phyloP scores from a whole-genome alignment of 2,113 vertebrate genomes.

The Nothoprocta perdicaria region DNA sequence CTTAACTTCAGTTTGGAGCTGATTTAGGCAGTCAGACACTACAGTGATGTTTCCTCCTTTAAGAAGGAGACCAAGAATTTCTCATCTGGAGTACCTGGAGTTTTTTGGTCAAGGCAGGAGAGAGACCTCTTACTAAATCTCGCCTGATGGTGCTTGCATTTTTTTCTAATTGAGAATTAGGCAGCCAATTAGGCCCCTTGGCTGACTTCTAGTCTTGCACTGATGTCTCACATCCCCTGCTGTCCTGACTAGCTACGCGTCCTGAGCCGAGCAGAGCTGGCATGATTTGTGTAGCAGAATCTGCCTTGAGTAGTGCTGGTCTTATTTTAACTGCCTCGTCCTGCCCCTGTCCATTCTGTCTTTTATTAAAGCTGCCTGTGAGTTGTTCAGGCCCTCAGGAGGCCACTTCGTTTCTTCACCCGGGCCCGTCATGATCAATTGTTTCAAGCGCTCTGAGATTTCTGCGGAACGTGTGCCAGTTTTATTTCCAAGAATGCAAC shows the following conservation, averaged over 20 bases:
- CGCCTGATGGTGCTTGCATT: not conserved
- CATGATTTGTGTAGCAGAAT: not conserved
- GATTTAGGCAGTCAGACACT: not conserved
- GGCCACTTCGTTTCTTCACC: constrained; percentile 6
- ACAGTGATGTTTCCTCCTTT: not conserved
- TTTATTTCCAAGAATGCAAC: constrained; percentile 50
- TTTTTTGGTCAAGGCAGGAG: not conserved
- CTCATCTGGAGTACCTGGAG: not conserved
- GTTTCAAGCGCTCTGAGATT: constrained; percentile 4
- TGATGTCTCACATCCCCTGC: fast-evolving
- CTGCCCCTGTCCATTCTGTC: not conserved
- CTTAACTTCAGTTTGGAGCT: not conserved
- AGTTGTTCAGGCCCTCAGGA: not conserved
- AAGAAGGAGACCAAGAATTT: fast-evolving
- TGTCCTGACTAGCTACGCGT: not conserved
- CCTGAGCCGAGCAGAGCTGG: not conserved
- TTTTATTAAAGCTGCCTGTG: not conserved
- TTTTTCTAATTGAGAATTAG: not conserved
- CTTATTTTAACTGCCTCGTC: not conserved
- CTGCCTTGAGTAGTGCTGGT: not conserved
- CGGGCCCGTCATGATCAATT: constrained; percentile 44
- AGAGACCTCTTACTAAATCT: not conserved
- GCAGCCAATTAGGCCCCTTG: not conserved
- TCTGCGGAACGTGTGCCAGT: constrained; percentile 37
- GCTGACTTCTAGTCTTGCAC: not conserved